Evolutionary conservation across 2,797 vertebrate species (phyloP).

Genomic region (Hyperoplus lanceolatus): DNA sequence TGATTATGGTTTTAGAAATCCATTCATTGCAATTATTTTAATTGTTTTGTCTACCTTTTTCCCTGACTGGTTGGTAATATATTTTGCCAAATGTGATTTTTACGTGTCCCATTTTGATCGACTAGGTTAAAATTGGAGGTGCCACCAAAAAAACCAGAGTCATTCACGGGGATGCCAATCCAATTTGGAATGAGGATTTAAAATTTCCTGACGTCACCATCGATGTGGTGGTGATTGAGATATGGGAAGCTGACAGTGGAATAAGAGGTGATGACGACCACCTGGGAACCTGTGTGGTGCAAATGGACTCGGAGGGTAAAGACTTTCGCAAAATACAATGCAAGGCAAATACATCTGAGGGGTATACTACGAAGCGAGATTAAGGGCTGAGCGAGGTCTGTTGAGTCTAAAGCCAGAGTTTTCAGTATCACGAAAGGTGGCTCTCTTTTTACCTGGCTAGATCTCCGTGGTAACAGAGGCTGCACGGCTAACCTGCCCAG

Average conservation of each 20-base stretch:
- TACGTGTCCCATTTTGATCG: not conserved
- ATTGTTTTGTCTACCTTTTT: too few species aligned
- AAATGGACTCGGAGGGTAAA: accelerated
- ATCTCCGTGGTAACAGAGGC: too few species aligned
- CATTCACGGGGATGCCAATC: not conserved
- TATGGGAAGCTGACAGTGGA: conserved; percentile 1
- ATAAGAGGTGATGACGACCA: not conserved
- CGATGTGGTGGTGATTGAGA: not conserved
- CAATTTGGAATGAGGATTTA: not conserved
- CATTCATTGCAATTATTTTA: too few species aligned
- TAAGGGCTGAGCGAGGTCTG: too few species aligned
- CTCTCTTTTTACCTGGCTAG: too few species aligned
- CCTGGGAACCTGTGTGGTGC: not conserved
- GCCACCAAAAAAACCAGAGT: not conserved
- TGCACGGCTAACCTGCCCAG: too few species aligned
- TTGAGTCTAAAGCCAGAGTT: too few species aligned
- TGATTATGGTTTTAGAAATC: too few species aligned
- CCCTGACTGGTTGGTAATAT: not conserved
- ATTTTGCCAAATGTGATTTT: not conserved
- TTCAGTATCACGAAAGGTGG: too few species aligned
- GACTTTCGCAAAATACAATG: not conserved
- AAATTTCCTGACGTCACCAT: accelerated
- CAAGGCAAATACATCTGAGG: not conserved
- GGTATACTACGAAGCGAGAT: too few species aligned
- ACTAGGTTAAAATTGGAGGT: not conserved